These are phyloP conservation scores for Bucco capensis DNA, from an alignment of 2,113 vertebrate species.

Conservation along the genomic window DNA sequence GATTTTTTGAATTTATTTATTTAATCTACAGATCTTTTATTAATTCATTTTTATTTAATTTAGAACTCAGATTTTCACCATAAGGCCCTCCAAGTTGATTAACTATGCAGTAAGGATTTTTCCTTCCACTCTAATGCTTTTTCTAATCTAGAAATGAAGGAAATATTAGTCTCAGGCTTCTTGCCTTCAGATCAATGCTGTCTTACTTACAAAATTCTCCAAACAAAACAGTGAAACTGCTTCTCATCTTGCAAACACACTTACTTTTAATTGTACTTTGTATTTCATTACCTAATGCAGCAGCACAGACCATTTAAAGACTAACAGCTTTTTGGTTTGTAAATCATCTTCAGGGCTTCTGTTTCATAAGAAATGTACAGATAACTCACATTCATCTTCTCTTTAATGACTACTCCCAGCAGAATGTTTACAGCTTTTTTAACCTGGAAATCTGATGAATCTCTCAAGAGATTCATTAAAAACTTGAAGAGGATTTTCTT, in stretches of 20 bases:
- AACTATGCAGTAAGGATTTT: not conserved
- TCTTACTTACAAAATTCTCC: not conserved
- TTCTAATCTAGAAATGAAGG: not conserved
- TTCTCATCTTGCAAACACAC: not conserved
- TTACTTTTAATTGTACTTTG: not conserved
- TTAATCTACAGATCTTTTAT: not conserved
- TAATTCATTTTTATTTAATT: not conserved
- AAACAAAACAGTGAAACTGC: not conserved
- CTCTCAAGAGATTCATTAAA: slow-evolving; percentile 76
- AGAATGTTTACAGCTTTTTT: slow-evolving; percentile 64
- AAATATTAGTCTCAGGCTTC: not conserved
- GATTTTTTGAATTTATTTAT: not conserved
- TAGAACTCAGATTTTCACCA: not conserved
- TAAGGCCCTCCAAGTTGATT: not conserved
- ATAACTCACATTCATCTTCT: slow-evolving; percentile 41
- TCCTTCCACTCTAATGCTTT: not conserved
- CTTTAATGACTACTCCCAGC: slow-evolving; percentile 35
- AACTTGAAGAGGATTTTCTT: slow-evolving; percentile 65
- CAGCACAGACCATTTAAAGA: not conserved
- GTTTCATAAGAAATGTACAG: not conserved
- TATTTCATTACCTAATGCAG: not conserved
- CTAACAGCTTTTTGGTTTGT: not conserved
- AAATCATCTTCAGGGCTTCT: slow-evolving; percentile 16
- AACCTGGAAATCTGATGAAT: slow-evolving; percentile 63
- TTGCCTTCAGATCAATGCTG: not conserved